phyloP scores from a whole-genome alignment of 2,888 invertebrate species.

The Thyatira batis region DNA sequence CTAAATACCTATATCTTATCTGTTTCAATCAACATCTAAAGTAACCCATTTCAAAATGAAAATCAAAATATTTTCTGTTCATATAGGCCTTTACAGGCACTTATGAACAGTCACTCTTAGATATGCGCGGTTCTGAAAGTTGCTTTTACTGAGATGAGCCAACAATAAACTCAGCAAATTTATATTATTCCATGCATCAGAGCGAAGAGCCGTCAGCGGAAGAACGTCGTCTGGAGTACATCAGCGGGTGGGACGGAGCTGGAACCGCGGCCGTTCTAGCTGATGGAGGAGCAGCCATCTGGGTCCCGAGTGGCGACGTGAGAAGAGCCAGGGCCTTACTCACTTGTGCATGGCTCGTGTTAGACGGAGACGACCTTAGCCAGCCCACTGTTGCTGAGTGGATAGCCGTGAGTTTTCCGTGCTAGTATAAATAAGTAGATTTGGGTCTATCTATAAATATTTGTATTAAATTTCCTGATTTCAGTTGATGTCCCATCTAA shows the following conservation, averaged over 20 bases:
- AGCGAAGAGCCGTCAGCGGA: conserved; percentile 89
- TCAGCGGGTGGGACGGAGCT: conserved; percentile 92
- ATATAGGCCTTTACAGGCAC: too few relatives aligned
- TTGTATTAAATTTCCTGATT: too few relatives aligned
- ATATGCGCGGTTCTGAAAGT: too few relatives aligned
- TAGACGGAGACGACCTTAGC: conserved; percentile 86
- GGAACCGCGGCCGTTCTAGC: conserved; percentile 87
- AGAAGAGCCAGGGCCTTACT: conserved; percentile 93
- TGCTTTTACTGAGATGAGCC: too few relatives aligned
- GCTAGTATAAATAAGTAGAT: too few relatives aligned
- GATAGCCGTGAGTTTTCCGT: conserved; percentile 76
- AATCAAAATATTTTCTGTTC: background rate
- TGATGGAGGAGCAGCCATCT: conserved; percentile 91
- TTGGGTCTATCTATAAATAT: too few relatives aligned
- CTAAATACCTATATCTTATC: too few relatives aligned
- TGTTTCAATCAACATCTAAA: too few relatives aligned
- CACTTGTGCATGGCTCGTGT: conserved; percentile 94
- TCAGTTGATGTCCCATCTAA: too few relatives aligned
- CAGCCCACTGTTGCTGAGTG: conserved; percentile 86
- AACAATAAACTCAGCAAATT: too few relatives aligned
- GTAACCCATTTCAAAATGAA: too few relatives aligned
- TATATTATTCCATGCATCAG: conserved; percentile 55
- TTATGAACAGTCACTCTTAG: too few relatives aligned
- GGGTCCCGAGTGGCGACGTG: conserved; percentile 96
- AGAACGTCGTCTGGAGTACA: conserved; percentile 89